Conservation (phyloP, 1,140 invertebrate species). For the Anagrus nilaparvatae region DNA sequence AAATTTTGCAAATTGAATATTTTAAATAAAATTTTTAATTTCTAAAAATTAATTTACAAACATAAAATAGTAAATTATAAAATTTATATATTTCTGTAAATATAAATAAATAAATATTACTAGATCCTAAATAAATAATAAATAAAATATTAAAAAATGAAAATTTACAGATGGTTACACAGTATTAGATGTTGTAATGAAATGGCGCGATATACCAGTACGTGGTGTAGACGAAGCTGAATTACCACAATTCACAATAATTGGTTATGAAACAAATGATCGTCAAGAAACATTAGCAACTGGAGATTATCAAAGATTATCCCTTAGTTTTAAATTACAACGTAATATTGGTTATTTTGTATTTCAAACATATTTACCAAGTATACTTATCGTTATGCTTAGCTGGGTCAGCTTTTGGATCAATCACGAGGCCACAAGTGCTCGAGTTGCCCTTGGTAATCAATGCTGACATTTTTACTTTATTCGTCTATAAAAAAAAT, state of each 20-base stretch:
- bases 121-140: too few species aligned
- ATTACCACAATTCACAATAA: constrained; percentile 90
- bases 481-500: too few species aligned
- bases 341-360: constrained; percentile 76
- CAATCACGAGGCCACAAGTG: constrained; percentile 72
- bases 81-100: too few species aligned
- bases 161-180: constrained; percentile 84
- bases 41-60: too few species aligned
- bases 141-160: too few species aligned
- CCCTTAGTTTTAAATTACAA: constrained; percentile 66
- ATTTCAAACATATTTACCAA: constrained; percentile 74
- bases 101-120: too few species aligned
- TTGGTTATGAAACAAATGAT: constrained; percentile 88
- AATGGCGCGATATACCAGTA: constrained; percentile 85
- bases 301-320: constrained; percentile 86
- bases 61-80: too few species aligned
- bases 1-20: too few species aligned
- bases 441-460: constrained; percentile 64
- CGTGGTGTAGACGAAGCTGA: constrained; percentile 88
- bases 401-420: constrained; percentile 88
- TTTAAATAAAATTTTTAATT: too few species aligned
- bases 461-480: too few species aligned
- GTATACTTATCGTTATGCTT: constrained; percentile 73
- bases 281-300: constrained; percentile 81
- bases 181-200: constrained; percentile 93